Evolutionary conservation across 2,113 vertebrate genomes (phyloP).

Genomic region (Sphaerodactylus townsendi): DNA sequence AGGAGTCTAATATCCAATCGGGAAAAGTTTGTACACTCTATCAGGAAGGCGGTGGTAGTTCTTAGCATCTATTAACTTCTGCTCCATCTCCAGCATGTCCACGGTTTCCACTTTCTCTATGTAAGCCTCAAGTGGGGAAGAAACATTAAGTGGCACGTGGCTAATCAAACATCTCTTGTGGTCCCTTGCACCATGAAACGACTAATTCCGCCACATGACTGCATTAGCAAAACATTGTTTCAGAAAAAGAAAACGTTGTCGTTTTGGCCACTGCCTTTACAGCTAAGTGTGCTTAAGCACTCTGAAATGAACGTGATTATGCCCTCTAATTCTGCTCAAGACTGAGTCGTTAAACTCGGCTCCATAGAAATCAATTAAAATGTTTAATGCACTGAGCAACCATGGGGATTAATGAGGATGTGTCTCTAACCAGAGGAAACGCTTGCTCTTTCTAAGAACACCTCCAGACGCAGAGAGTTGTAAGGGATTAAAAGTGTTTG

Average conservation of each 20-base stretch:
- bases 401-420: fast-evolving
- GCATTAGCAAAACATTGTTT: background rate
- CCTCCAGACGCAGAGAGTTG: background rate
- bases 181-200: background rate
- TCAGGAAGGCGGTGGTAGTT: constrained; percentile 77
- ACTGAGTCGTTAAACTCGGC: background rate
- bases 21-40: constrained; percentile 77
- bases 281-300: background rate
- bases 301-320: background rate
- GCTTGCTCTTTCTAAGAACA: background rate
- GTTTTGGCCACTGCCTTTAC: background rate
- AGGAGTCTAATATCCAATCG: constrained; percentile 75
- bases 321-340: background rate
- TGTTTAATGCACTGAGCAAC: background rate
- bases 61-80: constrained; percentile 76
- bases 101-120: constrained; percentile 73
- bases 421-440: background rate
- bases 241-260: background rate
- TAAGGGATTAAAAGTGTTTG: background rate
- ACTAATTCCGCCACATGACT: background rate
- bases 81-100: constrained; percentile 77
- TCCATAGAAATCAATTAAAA: background rate
- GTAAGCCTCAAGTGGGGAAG: constrained; percentile 65
- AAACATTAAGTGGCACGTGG: constrained; percentile 14
- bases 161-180: background rate